Evolutionary conservation across 2,888 invertebrate genomes (phyloP), one percentile per base, ranked within the genome.

Genomic region (Oxyscelio sp.): DNA sequence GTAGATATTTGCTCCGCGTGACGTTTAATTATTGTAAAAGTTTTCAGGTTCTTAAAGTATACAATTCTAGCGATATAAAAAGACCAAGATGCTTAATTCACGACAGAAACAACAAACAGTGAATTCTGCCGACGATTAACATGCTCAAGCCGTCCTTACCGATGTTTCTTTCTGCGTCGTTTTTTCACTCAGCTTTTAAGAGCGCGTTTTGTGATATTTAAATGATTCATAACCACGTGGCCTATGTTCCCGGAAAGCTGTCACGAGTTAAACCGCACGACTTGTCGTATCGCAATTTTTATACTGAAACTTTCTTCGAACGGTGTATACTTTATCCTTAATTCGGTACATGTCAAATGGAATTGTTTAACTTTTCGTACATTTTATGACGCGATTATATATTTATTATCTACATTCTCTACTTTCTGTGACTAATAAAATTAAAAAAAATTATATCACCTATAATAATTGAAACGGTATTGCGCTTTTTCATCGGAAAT

Each of bases 61-160:
- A 87, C 84, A 83, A 71, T 68, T 66, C 75, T 82, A 83, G 78
- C 52, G 70, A 85, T 85, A 81, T 88, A 88, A 88, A 90, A 87
- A 87, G 88, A 79, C 87, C 82, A 86, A 86, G 85, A 87, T 83
- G 74, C 85, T 86, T 85, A 83, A 87, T 75, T 82, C 66, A 75
- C 65, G 80, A 86, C 88, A 89, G 86, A 89, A 91, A 90, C 90
- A 91, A 90, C 87, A 91, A 91, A 90, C 90, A 87, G 66, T 85
- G 84, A 88, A 89, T 90, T 88, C 81, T 82, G 77, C 85, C 87
- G 87, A 89, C 89, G 88, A 91, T 91, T 92, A 90, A 91, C 90
- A 91, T 90, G 89, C 91, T 88, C 89, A 87, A 88, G 90, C 85
- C 87, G 87, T 85, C 87, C 84, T 85, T 80, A 45, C 83, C 77